phyloP scores from a whole-genome alignment of 2,797 vertebrate species.

The Phoxinus dragarum region DNA sequence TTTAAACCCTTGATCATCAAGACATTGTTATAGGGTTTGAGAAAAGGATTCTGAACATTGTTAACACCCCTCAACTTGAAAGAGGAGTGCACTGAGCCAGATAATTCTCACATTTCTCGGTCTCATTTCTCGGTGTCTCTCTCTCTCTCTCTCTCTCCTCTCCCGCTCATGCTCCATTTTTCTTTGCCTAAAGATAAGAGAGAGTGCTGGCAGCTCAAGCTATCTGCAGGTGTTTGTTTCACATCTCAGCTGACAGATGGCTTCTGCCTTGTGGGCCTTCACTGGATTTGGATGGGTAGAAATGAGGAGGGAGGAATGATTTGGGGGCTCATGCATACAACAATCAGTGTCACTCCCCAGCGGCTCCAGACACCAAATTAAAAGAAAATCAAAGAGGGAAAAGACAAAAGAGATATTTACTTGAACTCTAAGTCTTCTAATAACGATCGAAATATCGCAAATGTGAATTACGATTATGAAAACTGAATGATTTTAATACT shows the following conservation, averaged over 20 bases:
- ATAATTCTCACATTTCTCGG: slow-evolving; percentile 42
- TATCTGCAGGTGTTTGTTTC: slow-evolving; percentile 43
- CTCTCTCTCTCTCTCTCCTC: slow-evolving; percentile 10
- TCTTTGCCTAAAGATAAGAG: slow-evolving; percentile 41
- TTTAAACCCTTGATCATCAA: neutral
- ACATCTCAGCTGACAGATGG: slow-evolving; percentile 57
- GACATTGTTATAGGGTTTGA: slow-evolving; percentile 2
- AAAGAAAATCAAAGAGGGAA: neutral
- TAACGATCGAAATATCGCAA: too few relatives aligned
- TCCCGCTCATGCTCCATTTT: neutral
- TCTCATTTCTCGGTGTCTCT: neutral
- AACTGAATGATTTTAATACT: too few relatives aligned
- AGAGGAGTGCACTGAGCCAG: slow-evolving; percentile 9
- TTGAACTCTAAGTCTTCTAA: neutral
- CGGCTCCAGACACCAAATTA: slow-evolving; percentile 9
- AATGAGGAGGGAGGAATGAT: slow-evolving; percentile 5
- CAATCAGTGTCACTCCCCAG: slow-evolving; percentile 30
- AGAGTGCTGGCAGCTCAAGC: slow-evolving; percentile 32
- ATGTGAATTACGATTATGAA: too few relatives aligned
- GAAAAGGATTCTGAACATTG: slow-evolving; percentile 15
- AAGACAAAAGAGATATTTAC: neutral
- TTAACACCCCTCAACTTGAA: slow-evolving; percentile 17
- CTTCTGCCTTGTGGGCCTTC: slow-evolving; percentile 28
- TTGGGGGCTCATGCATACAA: slow-evolving; percentile 11
- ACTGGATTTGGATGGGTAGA: slow-evolving; percentile 11